Evolutionary conservation across 2,888 invertebrate genomes (phyloP).

Genomic region (Molanna angustata): DNA sequence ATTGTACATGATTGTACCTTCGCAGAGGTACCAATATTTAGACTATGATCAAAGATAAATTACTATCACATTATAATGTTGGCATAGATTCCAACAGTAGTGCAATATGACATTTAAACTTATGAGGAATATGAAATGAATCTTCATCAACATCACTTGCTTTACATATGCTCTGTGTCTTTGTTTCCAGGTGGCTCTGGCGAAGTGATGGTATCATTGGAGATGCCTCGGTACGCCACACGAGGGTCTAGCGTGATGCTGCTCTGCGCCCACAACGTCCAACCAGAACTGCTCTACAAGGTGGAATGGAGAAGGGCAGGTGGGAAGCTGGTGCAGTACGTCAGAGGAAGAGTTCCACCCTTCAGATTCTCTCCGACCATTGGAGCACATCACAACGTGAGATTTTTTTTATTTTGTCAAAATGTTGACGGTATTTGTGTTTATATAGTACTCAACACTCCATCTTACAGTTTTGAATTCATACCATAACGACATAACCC

Average conservation of each 20-base stretch:
- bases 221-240: constrained; percentile 59
- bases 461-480: too few relatives aligned
- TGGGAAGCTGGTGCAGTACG: constrained; percentile 63
- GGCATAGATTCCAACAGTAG: too few relatives aligned
- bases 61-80: too few relatives aligned
- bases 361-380: constrained; percentile 11
- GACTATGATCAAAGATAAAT: too few relatives aligned
- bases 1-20: too few relatives aligned
- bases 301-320: constrained; percentile 49
- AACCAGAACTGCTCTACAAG: constrained; percentile 61
- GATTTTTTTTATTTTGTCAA: constrained; percentile 6
- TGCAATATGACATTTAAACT: too few relatives aligned
- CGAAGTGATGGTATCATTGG: constrained; percentile 50
- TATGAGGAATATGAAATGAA: too few relatives aligned
- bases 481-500: too few relatives aligned
- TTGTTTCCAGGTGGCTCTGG: constrained; percentile 21
- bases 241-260: constrained; percentile 59
- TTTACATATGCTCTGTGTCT: background rate
- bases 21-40: too few relatives aligned
- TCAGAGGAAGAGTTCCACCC: constrained; percentile 63
- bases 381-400: constrained; percentile 25
- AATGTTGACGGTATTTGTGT: too few relatives aligned
- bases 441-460: too few relatives aligned
- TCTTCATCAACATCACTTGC: too few relatives aligned
- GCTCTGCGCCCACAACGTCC: constrained; percentile 62